Conservation (phyloP, 1,140 invertebrate genomes). For the Rhopalosiphum maidis region DNA sequence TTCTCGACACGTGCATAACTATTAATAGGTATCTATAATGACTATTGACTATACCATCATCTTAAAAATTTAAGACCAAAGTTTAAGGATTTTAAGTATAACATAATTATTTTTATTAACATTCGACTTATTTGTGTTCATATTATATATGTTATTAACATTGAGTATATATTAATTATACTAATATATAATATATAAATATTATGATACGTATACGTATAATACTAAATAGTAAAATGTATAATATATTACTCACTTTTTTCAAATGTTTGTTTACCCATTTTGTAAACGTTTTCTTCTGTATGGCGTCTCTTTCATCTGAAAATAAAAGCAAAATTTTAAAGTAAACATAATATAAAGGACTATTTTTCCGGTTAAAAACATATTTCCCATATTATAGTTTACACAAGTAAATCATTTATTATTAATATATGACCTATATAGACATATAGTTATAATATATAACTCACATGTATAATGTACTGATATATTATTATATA, state of each 20-base stretch:
- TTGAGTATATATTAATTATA: no score
- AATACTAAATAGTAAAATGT: not conserved
- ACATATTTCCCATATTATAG: not conserved
- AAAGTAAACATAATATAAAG: not conserved
- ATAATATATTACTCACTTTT: conserved; percentile 83
- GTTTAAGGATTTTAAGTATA: not conserved
- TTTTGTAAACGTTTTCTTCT: conserved; percentile 99
- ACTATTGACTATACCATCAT: not conserved
- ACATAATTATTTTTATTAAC: not conserved
- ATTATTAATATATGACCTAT: not conserved
- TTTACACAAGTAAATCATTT: not conserved
- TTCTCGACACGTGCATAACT: not conserved
- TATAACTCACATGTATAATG: not conserved
- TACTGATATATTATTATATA: not conserved
- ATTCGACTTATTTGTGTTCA: not conserved
- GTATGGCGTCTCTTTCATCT: conserved; percentile 99
- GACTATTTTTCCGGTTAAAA: not conserved
- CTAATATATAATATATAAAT: no score
- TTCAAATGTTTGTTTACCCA: conserved; percentile 99
- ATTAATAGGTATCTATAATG: not conserved
- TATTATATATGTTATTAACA: not conserved
- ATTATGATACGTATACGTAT: not conserved
- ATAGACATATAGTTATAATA: not conserved
- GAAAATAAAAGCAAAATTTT: conserved; percentile 67
- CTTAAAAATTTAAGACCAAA: not conserved